A percentile compares a stretch with the other conserved stretches of the same genome.
phyloP scores from a whole-genome alignment of 2,888 invertebrate species.

The Ashinkailepas kermadecensis region DNA sequence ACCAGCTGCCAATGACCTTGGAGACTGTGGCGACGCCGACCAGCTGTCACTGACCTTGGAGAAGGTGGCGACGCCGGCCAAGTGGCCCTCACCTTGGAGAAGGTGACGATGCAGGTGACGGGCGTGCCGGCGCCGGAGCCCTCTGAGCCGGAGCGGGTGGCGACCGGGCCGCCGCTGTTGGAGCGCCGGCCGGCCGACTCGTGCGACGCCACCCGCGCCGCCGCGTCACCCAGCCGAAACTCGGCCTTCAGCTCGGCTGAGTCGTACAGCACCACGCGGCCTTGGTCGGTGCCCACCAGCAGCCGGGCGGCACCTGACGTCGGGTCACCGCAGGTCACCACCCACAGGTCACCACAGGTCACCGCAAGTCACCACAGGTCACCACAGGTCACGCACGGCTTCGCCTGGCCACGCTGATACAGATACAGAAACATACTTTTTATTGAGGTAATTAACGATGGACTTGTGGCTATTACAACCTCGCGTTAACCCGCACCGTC shows the following conservation, averaged over 20 bases:
- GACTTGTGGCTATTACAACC: too few species aligned
- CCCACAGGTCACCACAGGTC: neutral
- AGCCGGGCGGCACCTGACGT: neutral
- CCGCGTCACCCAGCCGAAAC: neutral
- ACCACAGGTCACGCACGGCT: too few species aligned
- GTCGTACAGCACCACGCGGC: constrained; percentile 17
- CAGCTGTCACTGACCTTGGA: too few species aligned
- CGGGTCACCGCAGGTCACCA: neutral
- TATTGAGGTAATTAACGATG: too few species aligned
- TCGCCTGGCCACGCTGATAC: too few species aligned
- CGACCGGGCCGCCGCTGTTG: neutral
- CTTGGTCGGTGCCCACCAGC: constrained; percentile 14
- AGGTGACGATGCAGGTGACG: constrained; percentile 16
- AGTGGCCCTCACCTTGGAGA: neutral
- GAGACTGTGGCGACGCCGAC: too few species aligned
- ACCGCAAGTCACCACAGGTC: too few species aligned
- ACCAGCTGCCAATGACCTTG: too few species aligned
- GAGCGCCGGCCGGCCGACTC: neutral
- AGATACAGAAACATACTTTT: too few species aligned
- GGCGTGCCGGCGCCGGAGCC: neutral
- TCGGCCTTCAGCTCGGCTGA: constrained; percentile 4
- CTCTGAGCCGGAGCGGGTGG: neutral
- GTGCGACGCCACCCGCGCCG: neutral
- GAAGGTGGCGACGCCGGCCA: too few species aligned
- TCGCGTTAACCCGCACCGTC: too few species aligned